Evolutionary conservation across 2,888 invertebrate species (phyloP), one percentile per base, ranked within the genome.

Genomic region (Rambutsinella grinnellia): DNA sequence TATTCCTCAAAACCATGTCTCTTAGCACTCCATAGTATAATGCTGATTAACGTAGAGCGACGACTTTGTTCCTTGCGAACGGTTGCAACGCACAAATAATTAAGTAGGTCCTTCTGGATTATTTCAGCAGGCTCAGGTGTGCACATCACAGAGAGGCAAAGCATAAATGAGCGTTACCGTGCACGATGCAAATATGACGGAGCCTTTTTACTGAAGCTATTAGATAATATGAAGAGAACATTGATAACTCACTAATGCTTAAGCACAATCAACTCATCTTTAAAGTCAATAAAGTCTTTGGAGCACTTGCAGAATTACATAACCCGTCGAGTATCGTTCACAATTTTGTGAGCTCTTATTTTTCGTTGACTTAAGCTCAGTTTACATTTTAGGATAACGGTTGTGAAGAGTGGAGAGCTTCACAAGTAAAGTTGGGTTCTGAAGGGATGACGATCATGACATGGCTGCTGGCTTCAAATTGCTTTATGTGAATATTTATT

Each of bases 71-170:
- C 70, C 1, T 54, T 28, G 19, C 63, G 17, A 28, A 15, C 27
- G 27, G 26, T 10, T 24, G 63, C 57, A 63, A 56, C 58, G 60
- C 58, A 54, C 27, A 61, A 62, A 49, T 61, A 61, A 61, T 27
- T 61, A 71, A 71, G 57, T 71, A 71, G 71, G 71, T 71, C 71
- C 36, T 71, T 71, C 71, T 71, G 71, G 71, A 71, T 71, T 62
- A 60, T 54, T 66, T 66, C 57, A 24, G 27, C 66, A 66, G 19
- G 26, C 28, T 15, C n/a, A 56, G 36, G 23, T 23, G n/a, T 27
- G 21, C 66, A 5, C 5, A 5, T 15, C 46, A 10, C 47, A 23
- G 49, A 36, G 19, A 62, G 49, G 51, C 44, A 44, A 27, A 62
- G 27, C 49, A 49, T 28, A 8, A 6, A 51, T 27, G 27, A 21